These are phyloP conservation scores for Zaprionus gabonicus DNA, from an alignment of 1,140 invertebrate species.

Conservation along the genomic window DNA sequence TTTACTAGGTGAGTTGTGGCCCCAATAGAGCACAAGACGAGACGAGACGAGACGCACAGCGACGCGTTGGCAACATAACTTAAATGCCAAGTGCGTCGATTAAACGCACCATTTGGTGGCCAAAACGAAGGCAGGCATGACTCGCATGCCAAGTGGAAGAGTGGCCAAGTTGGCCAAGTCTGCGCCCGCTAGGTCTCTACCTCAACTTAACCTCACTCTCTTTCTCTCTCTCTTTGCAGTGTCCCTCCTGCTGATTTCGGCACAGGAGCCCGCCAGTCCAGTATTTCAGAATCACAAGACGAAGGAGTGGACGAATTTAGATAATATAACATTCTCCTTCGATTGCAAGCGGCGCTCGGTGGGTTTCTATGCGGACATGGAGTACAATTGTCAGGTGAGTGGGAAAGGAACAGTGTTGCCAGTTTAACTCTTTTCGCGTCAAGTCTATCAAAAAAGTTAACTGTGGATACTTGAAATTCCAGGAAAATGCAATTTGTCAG, in stretches of 20 bases:
- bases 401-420: neutral
- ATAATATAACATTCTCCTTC: slow-evolving; percentile 87
- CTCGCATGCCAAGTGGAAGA: slow-evolving; percentile 46
- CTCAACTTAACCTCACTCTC: neutral
- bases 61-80: slow-evolving; percentile 54
- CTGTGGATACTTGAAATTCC: no score
- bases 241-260: slow-evolving; percentile 50
- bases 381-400: slow-evolving; percentile 87
- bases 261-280: slow-evolving; percentile 80
- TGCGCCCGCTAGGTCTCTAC: neutral
- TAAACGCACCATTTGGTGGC: slow-evolving; percentile 56
- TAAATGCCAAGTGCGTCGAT: slow-evolving; percentile 78
- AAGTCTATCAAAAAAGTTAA: no score
- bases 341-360: slow-evolving; percentile 86
- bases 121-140: slow-evolving; percentile 61
- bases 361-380: slow-evolving; percentile 88
- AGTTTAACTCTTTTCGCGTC: neutral
- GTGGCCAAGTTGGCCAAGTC: neutral
- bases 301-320: slow-evolving; percentile 87
- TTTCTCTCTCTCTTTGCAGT: neutral
- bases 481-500: no score
- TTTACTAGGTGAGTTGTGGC: slow-evolving; percentile 83
- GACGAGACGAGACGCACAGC: slow-evolving; percentile 20
- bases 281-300: slow-evolving; percentile 84
- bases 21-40: slow-evolving; percentile 46